Base-by-base conservation (phyloP, 2,797 vertebrate genomes). In the Acanthornis magna region DNA sequence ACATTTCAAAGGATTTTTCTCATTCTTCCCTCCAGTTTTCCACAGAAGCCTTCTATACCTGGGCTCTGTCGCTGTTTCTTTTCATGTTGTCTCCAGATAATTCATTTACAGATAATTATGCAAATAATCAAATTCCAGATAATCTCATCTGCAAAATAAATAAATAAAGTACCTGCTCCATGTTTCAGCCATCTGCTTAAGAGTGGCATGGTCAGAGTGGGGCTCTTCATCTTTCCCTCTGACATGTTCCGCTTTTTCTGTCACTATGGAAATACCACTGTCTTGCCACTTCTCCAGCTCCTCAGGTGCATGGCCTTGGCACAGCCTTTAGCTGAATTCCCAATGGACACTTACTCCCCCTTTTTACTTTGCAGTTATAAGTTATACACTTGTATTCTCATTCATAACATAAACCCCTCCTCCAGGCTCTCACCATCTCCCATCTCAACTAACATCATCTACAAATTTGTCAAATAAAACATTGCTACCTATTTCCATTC, bases 401-500 rank as follows among this genome's bases (percentile, higher is more conserved):
- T 78, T 91, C 79, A 79, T 76, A 93, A 51, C 4, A 0, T 84
- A 70, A 88, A 96, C 30, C 38, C n/a, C 62, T 95, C 88, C 85
- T 88, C 76, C 85, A 82, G 93, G 76, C 76, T 96, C 79, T 93
- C 94, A 91, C 91, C 63, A 79, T 92, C 62, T 94, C 66, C 48
- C 3, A 0, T 86, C 63, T 84, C 23, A 6, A 70, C 74, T 71
- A 92, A 73, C 70, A 94, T 85, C 2, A 26, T 88, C 91, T 73
- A 92, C 83, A 84, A 91, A 89, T 86, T 91, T 67, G 8, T 79
- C 57, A 86, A 79, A 93, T 91, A 50, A 66, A 93, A 57, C 48
- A 63, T 86, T 86, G 66, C 66, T 84, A 88, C 95, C 83, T 92
- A 71, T 93, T 93, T 93, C 93, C 95, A 95, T 96, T 96, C 96